Evolutionary conservation across 1,140 invertebrate genomes (phyloP).

Genomic region (Sinella curviseta): DNA sequence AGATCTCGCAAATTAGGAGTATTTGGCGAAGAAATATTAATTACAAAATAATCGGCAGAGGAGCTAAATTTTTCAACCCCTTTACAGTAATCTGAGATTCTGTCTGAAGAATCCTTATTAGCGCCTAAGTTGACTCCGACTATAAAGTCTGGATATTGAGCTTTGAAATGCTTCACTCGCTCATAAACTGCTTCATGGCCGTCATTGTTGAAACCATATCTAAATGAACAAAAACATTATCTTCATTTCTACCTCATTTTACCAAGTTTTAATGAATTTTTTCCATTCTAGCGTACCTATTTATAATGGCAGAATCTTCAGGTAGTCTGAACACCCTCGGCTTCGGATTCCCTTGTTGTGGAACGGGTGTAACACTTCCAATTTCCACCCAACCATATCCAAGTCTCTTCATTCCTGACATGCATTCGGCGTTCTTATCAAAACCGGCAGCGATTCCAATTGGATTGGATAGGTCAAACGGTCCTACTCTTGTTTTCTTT

Average conservation of each 20-base stretch:
- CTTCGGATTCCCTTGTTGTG: constrained; percentile 88
- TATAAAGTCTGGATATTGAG: constrained; percentile 45
- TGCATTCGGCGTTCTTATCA: constrained; percentile 93
- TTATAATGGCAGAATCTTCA: constrained; percentile 88
- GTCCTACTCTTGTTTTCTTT: constrained; percentile 72
- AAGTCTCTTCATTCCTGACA: constrained; percentile 75
- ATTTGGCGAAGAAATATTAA: constrained; percentile 87
- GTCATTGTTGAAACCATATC: constrained; percentile 93
- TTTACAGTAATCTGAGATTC: constrained; percentile 76
- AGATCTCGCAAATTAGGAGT: constrained; percentile 85
- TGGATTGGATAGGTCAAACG: constrained; percentile 77
- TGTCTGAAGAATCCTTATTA: constrained; percentile 80
- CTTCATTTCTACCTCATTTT: neutral
- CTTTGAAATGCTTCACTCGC: constrained; percentile 59
- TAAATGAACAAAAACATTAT: constrained; percentile 27
- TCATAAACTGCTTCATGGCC: constrained; percentile 74
- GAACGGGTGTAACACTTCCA: constrained; percentile 89
- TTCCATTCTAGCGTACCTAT: constrained; percentile 62
- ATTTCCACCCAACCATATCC: constrained; percentile 97
- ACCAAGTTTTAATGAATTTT: neutral
- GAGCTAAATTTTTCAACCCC: constrained; percentile 74
- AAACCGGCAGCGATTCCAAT: constrained; percentile 96
- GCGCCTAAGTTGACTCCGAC: constrained; percentile 93
- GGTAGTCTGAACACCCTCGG: constrained; percentile 86
- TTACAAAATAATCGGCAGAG: constrained; percentile 83